Evolutionary conservation across 1,140 invertebrate genomes (phyloP), one percentile per base, ranked within the genome.

Genomic region (Harlomillsia oculata): DNA sequence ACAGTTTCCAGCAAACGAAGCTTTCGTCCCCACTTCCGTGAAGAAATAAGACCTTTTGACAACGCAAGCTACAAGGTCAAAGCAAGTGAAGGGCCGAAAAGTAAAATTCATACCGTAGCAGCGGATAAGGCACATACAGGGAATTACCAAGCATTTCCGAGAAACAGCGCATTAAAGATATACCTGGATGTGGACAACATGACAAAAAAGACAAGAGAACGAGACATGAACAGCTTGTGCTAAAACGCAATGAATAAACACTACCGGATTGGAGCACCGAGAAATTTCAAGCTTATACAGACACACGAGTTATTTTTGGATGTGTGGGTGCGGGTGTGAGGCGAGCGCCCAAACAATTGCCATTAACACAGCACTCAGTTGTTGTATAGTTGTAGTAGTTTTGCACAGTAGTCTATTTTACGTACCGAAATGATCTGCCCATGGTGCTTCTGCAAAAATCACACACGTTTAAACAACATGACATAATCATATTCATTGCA

Each of bases 401-500:
- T n/a, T n/a, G n/a, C n/a, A n/a, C n/a, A n/a, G n/a, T n/a, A n/a
- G n/a, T n/a, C n/a, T n/a, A 34, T 44, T 50, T 30, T 32, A 65
- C 63, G 56, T 61, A 65, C 63, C 63, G 63, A 52, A 51, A 62
- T 62, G 53, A 65, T 62, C 45, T 62, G 40, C 57, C 63, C 63
- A 37, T 62, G 52, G 51, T 64, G 58, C 30, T 54, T 61, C 62
- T 64, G 62, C 20, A 64, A 59, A 57, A 51, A 56, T 45, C 28
- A 49, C n/a, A n/a, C n/a, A n/a, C n/a, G n/a, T n/a, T n/a, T n/a
- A n/a, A n/a, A n/a, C n/a, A n/a, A n/a, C n/a, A n/a, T n/a, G n/a
- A n/a, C n/a, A n/a, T n/a, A n/a, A n/a, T n/a, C n/a, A n/a, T n/a
- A n/a, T n/a, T n/a, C n/a, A n/a, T n/a, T n/a, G n/a, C n/a, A n/a